phyloP scores from a whole-genome alignment of 2,888 invertebrate species.

The Stramonita haemastoma region DNA sequence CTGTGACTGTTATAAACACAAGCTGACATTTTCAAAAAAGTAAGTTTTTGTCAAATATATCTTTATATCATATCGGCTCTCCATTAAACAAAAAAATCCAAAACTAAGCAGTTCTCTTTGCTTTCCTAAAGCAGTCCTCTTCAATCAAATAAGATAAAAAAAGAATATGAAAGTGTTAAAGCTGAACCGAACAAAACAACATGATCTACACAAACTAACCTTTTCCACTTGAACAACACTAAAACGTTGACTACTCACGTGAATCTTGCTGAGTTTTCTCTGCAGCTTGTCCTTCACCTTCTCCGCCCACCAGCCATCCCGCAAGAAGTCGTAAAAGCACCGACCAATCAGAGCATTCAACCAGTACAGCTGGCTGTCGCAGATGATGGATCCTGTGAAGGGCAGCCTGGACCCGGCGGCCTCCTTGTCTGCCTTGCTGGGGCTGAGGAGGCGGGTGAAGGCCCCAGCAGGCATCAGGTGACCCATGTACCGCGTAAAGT shows the following conservation, averaged over 20 bases:
- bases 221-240: too few relatives aligned
- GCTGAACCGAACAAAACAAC: too few relatives aligned
- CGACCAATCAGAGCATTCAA: constrained; percentile 88
- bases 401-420: not conserved
- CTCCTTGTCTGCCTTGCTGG: constrained; percentile 47
- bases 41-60: too few relatives aligned
- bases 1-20: too few relatives aligned
- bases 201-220: too few relatives aligned
- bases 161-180: too few relatives aligned
- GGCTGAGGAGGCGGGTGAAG: constrained; percentile 51
- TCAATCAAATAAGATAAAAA: too few relatives aligned
- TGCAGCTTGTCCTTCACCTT: constrained; percentile 88
- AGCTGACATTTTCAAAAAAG: too few relatives aligned
- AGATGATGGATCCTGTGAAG: constrained; percentile 59
- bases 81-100: too few relatives aligned
- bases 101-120: too few relatives aligned
- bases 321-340: constrained; percentile 89
- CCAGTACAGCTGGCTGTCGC: constrained; percentile 73
- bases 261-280: constrained; percentile 90
- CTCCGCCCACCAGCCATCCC: constrained; percentile 84
- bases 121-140: too few relatives aligned
- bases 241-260: constrained; percentile 79
- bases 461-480: constrained; percentile 67
- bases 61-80: too few relatives aligned
- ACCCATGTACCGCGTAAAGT: constrained; percentile 73